Evolutionary conservation across 2,888 invertebrate species (phyloP), one percentile per base, ranked within the genome.

Genomic region (Tiphia femorata): DNA sequence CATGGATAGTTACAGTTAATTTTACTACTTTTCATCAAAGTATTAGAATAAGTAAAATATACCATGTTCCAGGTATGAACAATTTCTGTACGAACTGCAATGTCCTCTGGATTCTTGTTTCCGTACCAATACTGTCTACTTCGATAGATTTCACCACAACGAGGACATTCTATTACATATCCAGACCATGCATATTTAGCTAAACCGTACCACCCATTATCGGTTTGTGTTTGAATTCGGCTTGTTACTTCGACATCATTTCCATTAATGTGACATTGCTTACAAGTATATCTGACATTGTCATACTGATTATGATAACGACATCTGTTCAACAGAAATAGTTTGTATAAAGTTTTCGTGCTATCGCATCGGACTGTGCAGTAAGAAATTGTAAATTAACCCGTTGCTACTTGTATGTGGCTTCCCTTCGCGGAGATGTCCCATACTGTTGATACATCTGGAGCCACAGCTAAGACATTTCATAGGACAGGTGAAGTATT

Each of bases 91-190:
- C 85, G 79, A 10, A 92, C 91, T 8, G 89, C 90, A 21, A 86
- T 83, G 59, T 90, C 88, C 77, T 91, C 92, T 0, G 92, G 91
- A 58, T 89, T 87, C 68, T 89, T 89, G 75, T 94, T 93, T 3
- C 92, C 93, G 78, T 90, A 93, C 94, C 93, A 94, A 79, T 90
- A 91, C 76, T 93, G 90, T 19, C 93, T 86, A 70, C 91, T 91
- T 37, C 91, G 86, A 76, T 88, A 90, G 59, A 92, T 90, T 64
- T 91, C 88, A 0, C 92, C 91, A 82, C 91, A 93, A 70, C 88
- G 87, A 10, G 88, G 88, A 82, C 94, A 94, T 75, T 92, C 92
- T 55, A 94, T 88, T 1, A 91, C 88, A 74, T 91, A 91, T 75
- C 93, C 93, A 43, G 91, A 89, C 92, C 92, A 93, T 1, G 92